phyloP scores from a whole-genome alignment of 2,113 vertebrate genomes.

The Dinomys branickii region DNA sequence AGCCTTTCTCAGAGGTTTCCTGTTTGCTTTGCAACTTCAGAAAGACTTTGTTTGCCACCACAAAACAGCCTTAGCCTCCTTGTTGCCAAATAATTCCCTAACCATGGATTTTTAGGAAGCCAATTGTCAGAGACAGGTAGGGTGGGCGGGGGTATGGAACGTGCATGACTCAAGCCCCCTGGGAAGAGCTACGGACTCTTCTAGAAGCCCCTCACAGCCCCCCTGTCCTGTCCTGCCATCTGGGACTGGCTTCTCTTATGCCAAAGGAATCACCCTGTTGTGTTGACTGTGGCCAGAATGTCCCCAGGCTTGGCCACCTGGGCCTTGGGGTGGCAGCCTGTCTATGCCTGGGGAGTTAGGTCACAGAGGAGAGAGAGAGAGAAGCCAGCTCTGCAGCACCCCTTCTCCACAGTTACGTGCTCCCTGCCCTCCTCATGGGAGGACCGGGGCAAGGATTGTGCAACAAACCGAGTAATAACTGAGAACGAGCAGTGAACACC shows the following conservation, averaged over 20 bases:
- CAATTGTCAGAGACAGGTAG: slow-evolving; percentile 58
- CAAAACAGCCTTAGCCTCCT: slow-evolving; percentile 87
- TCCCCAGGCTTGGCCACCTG: neutral
- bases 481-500: neutral
- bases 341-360: neutral
- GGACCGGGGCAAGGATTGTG: neutral
- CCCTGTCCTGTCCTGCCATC: neutral
- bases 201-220: neutral
- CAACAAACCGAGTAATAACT: neutral
- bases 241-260: slow-evolving; percentile 68
- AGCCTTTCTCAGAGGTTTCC: slow-evolving; percentile 22
- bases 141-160: neutral
- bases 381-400: neutral
- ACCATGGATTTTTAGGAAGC: slow-evolving; percentile 54
- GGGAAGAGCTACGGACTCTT: slow-evolving; percentile 25
- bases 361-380: neutral
- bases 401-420: neutral
- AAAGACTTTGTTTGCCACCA: slow-evolving; percentile 84
- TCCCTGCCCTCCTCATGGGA: slow-evolving; percentile 43
- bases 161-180: neutral
- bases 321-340: neutral
- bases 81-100: slow-evolving; percentile 80
- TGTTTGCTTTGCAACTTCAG: slow-evolving; percentile 64
- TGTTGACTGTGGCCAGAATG: neutral
- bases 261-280: slow-evolving; percentile 67